Percentiles rank a stretch among this genome's conserved stretches.
phyloP scores from a whole-genome alignment of 2,888 invertebrate species.

The Andrena trimmerana region DNA sequence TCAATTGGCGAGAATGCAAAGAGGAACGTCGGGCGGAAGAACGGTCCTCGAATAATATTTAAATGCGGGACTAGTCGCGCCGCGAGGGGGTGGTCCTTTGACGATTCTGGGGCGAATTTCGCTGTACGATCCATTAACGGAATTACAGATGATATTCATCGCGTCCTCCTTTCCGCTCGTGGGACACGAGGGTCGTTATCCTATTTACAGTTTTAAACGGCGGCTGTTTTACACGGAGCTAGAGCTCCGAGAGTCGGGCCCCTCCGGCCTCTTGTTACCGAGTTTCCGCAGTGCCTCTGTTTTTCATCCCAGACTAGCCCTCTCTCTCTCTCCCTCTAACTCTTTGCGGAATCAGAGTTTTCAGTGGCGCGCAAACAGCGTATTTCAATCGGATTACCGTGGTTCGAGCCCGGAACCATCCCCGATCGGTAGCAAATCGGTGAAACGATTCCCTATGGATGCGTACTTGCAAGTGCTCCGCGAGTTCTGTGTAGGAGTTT shows the following conservation, averaged over 20 bases:
- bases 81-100: constrained; percentile 8
- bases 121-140: constrained; percentile 47
- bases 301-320: too few relatives aligned
- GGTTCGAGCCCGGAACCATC: too few relatives aligned
- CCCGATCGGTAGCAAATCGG: too few relatives aligned
- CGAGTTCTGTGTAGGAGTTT: too few relatives aligned
- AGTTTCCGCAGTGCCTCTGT: too few relatives aligned
- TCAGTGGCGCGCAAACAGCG: too few relatives aligned
- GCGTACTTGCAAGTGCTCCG: too few relatives aligned
- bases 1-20: constrained; percentile 41
- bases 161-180: constrained; percentile 2
- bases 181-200: constrained; percentile 33
- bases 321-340: too few relatives aligned
- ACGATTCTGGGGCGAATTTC: constrained; percentile 52
- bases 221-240: constrained; percentile 22
- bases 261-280: too few relatives aligned
- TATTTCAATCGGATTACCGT: too few relatives aligned
- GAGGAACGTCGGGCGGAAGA: constrained; percentile 1
- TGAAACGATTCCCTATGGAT: too few relatives aligned
- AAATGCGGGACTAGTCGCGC: constrained; percentile 31
- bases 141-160: constrained; percentile 47
- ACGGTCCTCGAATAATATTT: constrained; percentile 20
- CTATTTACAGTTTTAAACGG: constrained; percentile 29
- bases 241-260: constrained; percentile 5
- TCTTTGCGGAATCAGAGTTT: too few relatives aligned